A percentile compares a stretch with the other conserved stretches of the same genome.
phyloP scores from a whole-genome alignment of 2,797 vertebrate species.

The Capromys pilorides region DNA sequence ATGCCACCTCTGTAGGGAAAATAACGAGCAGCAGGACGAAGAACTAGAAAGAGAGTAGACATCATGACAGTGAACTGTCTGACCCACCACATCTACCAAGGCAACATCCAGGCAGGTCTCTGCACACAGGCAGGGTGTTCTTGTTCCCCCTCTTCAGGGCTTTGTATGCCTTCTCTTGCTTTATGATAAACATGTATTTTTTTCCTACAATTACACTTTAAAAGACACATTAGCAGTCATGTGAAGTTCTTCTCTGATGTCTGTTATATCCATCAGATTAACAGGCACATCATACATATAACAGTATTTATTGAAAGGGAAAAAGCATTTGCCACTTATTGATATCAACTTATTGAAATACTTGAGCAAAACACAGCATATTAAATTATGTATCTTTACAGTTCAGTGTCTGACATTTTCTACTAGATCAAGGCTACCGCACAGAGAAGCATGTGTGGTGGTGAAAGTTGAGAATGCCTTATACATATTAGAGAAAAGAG shows the following conservation, averaged over 20 bases:
- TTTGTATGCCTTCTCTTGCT: too few relatives aligned
- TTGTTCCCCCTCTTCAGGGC: too few relatives aligned
- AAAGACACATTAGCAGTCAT: neutral
- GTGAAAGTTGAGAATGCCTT: neutral
- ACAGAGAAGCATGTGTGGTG: neutral
- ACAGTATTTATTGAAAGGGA: neutral
- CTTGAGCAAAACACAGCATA: neutral
- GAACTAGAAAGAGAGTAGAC: too few relatives aligned
- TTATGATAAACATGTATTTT: too few relatives aligned
- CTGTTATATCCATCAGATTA: neutral
- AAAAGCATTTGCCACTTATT: neutral
- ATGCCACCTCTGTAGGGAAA: too few relatives aligned
- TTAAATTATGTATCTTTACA: neutral
- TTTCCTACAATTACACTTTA: neutral
- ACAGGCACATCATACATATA: neutral
- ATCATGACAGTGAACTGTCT: too few relatives aligned
- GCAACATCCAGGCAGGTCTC: too few relatives aligned
- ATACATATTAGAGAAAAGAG: neutral
- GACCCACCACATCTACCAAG: too few relatives aligned
- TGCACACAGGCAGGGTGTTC: too few relatives aligned
- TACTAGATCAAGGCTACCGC: neutral
- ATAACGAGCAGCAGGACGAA: too few relatives aligned
- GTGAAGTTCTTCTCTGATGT: neutral
- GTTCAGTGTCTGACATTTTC: neutral
- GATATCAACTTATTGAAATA: neutral